Evolutionary conservation across 2,113 vertebrate species (phyloP).

Genomic region (Actenoides hombroni): DNA sequence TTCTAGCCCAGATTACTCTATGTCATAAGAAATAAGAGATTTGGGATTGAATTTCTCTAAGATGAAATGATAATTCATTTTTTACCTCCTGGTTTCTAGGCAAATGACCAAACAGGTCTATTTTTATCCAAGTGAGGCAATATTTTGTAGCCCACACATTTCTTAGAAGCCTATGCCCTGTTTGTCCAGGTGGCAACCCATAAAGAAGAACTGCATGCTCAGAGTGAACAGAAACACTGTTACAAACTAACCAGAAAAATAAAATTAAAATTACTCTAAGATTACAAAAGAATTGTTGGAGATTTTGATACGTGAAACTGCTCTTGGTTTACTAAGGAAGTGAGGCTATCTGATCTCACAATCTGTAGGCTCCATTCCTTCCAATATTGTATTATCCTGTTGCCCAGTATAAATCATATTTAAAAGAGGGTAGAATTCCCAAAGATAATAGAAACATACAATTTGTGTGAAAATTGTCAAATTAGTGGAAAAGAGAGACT

Average conservation of each 20-base stretch:
- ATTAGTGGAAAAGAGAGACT: not conserved
- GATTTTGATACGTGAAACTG: not conserved
- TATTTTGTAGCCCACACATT: not conserved
- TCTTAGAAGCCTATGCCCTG: not conserved
- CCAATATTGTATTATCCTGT: not conserved
- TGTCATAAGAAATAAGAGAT: not conserved
- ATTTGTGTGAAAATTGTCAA: not conserved
- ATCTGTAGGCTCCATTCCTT: not conserved
- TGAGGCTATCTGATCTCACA: not conserved
- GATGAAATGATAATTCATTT: not conserved
- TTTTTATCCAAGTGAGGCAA: not conserved
- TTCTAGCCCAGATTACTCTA: not conserved
- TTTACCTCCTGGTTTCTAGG: not conserved
- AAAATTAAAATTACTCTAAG: not conserved
- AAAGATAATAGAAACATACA: not conserved
- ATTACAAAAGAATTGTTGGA: not conserved
- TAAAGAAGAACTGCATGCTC: not conserved
- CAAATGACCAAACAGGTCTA: not conserved
- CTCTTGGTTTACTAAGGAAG: not conserved
- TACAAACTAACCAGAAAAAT: not conserved
- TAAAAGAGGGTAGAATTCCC: not conserved
- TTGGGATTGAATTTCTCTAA: not conserved
- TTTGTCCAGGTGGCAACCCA: not conserved
- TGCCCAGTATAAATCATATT: not conserved
- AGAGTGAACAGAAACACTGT: not conserved